Base-by-base conservation (phyloP, 2,888 invertebrate genomes). In the Leptothorax acervorum region DNA sequence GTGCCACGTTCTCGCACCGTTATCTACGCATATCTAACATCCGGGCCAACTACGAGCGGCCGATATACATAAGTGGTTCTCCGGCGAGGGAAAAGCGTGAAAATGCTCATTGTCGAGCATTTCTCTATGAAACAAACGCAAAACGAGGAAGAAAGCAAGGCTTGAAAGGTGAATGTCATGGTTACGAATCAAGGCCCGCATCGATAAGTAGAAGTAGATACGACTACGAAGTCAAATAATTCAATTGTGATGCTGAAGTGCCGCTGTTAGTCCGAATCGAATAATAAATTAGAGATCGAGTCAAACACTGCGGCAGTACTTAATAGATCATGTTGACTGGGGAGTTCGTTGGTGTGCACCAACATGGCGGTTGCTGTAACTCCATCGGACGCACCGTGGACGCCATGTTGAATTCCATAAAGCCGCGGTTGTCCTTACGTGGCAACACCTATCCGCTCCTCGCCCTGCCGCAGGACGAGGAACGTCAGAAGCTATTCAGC, bases 321-420 rank as follows among this genome's bases (percentile, higher is more conserved):
- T 63, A 76, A 86, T 66, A 65, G 88, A 71, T 68, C 76, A 71
- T 63, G 83, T n/a, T 57, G 81, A 78, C 71, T 66, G 79, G 66
- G 35, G 11, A 63, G 53, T 73, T 53, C 1, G 74, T 74, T 76
- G 83, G 66, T 81, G 88, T 85, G 87, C 76, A 91, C 86, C 90
- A 88, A 90, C 73, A 91, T 89, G 91, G 90, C 88, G 90, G 53
- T 53, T 79, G 75, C 82, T 66, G 85, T 82, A 63, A 84, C 84
- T 88, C 79, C 86, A 89, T 85, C 65, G 79, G 82, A 91, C 85
- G 87, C 85, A 88, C 83, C 68, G 71, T 63, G 60, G 82, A 75
- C 85, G 90, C 90, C 90, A 90, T 90, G 81, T 90, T 91, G 88
- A 81, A 90, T 91, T 91, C 91, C 90, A 87, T 84, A 85, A 90